Conservation (phyloP, 2,113 vertebrate genomes). For the Pituophis catenifer region DNA sequence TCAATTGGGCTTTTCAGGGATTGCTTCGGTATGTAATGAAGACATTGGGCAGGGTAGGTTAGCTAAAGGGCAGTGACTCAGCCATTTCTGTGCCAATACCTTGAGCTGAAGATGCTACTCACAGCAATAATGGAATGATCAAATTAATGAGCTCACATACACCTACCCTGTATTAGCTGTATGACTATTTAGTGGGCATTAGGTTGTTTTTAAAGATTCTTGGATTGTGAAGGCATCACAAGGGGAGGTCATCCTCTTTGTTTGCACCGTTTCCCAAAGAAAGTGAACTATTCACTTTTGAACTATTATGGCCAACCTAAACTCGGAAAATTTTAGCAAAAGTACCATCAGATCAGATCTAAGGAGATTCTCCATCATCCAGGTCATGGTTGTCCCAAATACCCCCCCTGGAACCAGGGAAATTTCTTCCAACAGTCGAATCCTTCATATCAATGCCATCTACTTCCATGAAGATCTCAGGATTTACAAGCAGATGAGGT, state of each 20-base stretch:
- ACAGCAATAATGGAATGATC: neutral
- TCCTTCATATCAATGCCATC: too few relatives aligned
- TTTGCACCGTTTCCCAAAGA: neutral
- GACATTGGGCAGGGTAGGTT: neutral
- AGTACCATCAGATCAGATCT: neutral
- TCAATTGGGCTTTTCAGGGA: neutral
- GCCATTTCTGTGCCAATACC: neutral
- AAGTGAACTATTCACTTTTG: neutral
- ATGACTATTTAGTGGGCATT: neutral
- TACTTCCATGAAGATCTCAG: neutral
- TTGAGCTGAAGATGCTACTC: neutral
- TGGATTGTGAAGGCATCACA: neutral
- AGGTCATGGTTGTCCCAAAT: too few relatives aligned
- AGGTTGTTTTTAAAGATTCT: neutral
- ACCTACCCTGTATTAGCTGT: neutral
- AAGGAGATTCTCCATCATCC: too few relatives aligned
- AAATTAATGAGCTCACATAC: neutral
- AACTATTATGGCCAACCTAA: neutral
- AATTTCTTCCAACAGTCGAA: too few relatives aligned
- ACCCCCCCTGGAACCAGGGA: too few relatives aligned
- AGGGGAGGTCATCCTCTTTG: neutral
- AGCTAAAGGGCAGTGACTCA: neutral
- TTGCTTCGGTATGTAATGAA: neutral
- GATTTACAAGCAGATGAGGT: neutral
- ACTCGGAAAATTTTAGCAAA: neutral